Evolutionary conservation across 64 coral and sea anemone genomes (phyloP).

Genomic region (Stichodactyla mertensii): DNA sequence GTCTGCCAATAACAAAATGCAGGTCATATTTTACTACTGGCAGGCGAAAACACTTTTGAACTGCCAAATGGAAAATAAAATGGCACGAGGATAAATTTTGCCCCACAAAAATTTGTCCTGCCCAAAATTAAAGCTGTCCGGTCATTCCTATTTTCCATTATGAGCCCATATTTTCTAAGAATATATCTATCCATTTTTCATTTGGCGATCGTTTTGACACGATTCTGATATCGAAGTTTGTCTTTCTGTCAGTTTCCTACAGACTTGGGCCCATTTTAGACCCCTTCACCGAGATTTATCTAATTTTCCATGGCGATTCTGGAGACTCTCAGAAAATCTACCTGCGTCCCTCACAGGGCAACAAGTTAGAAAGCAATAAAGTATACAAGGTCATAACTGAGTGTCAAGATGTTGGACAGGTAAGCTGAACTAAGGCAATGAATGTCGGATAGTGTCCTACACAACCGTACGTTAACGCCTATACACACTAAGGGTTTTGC

Average conservation of each 20-base stretch:
- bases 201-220: neutral
- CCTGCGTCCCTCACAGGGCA: conserved; percentile 50
- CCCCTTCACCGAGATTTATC: conserved; percentile 62
- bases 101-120: no score
- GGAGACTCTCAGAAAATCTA: conserved; percentile 76
- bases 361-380: conserved; percentile 57
- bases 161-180: neutral
- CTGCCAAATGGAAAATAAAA: no score
- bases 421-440: conserved; percentile 5
- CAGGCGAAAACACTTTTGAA: no score
- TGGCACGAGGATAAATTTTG: no score
- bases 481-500: no score
- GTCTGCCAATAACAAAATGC: no score
- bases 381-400: conserved; percentile 60
- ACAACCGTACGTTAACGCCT: no score
- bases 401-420: conserved; percentile 66
- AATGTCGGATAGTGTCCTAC: neutral
- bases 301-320: conserved; percentile 61
- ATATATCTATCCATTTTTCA: neutral
- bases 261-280: conserved; percentile 66
- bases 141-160: neutral
- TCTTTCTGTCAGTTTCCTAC: conserved; percentile 50
- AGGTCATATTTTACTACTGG: no score
- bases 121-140: no score
- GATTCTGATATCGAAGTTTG: neutral